phyloP scores from a whole-genome alignment of 2,113 vertebrate species.

The Anser brachyrhynchus region DNA sequence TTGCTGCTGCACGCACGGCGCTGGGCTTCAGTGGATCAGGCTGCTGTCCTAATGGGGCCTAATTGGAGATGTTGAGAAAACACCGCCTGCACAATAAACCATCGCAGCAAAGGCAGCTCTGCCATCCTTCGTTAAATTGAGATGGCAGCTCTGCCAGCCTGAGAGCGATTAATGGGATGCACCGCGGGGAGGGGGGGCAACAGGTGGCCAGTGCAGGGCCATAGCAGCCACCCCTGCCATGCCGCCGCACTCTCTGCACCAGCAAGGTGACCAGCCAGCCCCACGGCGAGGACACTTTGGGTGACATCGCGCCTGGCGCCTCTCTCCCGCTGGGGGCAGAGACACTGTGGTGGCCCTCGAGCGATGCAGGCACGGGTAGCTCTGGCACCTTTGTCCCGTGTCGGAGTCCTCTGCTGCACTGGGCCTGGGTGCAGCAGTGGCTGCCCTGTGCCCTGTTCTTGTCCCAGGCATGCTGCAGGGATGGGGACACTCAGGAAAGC shows the following conservation, averaged over 20 bases:
- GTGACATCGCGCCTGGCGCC: fast-evolving
- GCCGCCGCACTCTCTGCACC: no score
- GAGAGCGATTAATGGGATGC: background rate
- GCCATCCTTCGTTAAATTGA: background rate
- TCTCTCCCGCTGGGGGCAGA: background rate
- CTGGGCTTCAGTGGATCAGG: background rate
- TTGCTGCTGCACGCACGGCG: fast-evolving
- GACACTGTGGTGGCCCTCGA: background rate
- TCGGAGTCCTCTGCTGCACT: fast-evolving
- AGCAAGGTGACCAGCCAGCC: no score
- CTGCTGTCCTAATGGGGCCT: background rate
- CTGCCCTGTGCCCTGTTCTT: background rate
- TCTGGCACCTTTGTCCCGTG: fast-evolving
- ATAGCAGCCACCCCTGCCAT: no score
- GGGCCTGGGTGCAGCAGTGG: fast-evolving
- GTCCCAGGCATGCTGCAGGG: fast-evolving
- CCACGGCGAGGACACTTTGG: background rate
- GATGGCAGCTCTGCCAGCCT: fast-evolving
- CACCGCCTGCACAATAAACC: background rate
- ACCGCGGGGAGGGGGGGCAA: background rate
- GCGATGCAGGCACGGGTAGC: fast-evolving
- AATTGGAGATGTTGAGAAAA: background rate
- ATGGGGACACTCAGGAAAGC: background rate
- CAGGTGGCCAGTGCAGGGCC: no score
- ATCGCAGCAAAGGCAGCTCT: background rate